Percentiles rank a stretch among this genome's conserved stretches.
These are phyloP conservation scores for Zaprionus lachaisei DNA, from an alignment of 1,140 invertebrate genomes.

Conservation along the genomic window DNA sequence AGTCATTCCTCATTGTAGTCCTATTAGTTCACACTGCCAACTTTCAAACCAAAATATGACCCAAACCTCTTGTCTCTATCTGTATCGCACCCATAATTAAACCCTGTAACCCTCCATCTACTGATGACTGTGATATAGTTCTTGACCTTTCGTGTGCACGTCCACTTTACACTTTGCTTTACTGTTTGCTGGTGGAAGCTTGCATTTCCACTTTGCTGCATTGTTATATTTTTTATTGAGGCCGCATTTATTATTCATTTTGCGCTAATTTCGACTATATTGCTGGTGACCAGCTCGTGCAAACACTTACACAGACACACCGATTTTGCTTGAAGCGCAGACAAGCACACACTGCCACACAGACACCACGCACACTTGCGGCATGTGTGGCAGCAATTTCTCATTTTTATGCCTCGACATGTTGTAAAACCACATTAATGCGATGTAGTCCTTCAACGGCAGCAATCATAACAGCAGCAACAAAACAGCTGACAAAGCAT, in stretches of 20 bases:
- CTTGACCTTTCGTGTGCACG: constrained; percentile 21
- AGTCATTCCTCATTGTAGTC: too few relatives aligned
- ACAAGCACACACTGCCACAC: constrained; percentile 6
- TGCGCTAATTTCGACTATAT: constrained; percentile 79
- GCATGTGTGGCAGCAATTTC: constrained; percentile 80
- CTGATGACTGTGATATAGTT: background rate
- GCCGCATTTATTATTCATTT: constrained; percentile 81
- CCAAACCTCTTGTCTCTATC: too few relatives aligned
- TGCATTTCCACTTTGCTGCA: constrained; percentile 8
- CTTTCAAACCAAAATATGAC: background rate
- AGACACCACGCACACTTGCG: constrained; percentile 21
- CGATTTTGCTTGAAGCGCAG: constrained; percentile 29
- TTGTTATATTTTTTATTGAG: constrained; percentile 63
- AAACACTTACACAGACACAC: background rate
- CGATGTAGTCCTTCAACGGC: constrained; percentile 66
- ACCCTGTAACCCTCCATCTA: background rate
- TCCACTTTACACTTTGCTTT: constrained; percentile 5
- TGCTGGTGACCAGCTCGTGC: constrained; percentile 55
- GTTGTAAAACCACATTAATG: constrained; percentile 82
- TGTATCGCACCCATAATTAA: constrained; percentile 20
- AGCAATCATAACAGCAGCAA: constrained; percentile 36
- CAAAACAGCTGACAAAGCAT: constrained; percentile 42
- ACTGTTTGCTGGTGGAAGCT: constrained; percentile 12
- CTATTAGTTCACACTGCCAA: background rate
- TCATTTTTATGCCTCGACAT: constrained; percentile 80